Percentiles rank a stretch among this genome's conserved stretches.
These are phyloP conservation scores for Trachymyrmex cornetzi DNA, from an alignment of 1,140 invertebrate species.

Conservation along the genomic window DNA sequence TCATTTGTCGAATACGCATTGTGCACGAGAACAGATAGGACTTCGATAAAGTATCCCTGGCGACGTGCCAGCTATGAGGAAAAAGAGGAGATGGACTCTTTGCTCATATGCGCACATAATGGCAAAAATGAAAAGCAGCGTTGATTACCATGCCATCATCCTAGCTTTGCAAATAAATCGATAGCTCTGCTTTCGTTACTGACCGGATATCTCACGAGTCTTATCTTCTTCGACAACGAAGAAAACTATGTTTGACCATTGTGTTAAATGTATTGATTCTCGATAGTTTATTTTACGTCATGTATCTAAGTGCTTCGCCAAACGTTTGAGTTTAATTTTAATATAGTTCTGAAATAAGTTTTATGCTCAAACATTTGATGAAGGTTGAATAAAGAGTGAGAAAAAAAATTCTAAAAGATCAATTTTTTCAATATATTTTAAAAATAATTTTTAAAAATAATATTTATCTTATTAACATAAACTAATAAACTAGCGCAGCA, in stretches of 20 bases:
- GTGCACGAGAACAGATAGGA: constrained; percentile 39
- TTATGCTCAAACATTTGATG: neutral
- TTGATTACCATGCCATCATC: neutral
- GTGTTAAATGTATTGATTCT: constrained; percentile 17
- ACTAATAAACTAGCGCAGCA: neutral
- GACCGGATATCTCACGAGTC: constrained; percentile 24
- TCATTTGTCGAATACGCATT: constrained; percentile 40
- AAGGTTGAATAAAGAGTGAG: neutral
- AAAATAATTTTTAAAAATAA: neutral
- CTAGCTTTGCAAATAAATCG: constrained; percentile 26
- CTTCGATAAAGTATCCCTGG: constrained; percentile 52
- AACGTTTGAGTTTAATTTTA: neutral
- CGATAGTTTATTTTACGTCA: constrained; percentile 10
- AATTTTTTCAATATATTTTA: neutral
- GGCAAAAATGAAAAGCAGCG: constrained; percentile 7
- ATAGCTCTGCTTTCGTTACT: constrained; percentile 53
- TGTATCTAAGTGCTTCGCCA: constrained; percentile 1
- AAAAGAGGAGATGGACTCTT: constrained; percentile 52
- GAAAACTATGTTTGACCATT: constrained; percentile 36
- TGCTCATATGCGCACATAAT: constrained; percentile 48
- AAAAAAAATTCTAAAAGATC: neutral
- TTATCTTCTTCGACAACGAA: constrained; percentile 47
- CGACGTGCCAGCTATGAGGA: constrained; percentile 45
- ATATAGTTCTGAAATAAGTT: neutral
- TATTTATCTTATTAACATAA: neutral